A percentile compares a stretch with the other conserved stretches of the same genome.
Evolutionary conservation across 2,113 vertebrate genomes (phyloP).

Genomic region (Pao palembangensis): DNA sequence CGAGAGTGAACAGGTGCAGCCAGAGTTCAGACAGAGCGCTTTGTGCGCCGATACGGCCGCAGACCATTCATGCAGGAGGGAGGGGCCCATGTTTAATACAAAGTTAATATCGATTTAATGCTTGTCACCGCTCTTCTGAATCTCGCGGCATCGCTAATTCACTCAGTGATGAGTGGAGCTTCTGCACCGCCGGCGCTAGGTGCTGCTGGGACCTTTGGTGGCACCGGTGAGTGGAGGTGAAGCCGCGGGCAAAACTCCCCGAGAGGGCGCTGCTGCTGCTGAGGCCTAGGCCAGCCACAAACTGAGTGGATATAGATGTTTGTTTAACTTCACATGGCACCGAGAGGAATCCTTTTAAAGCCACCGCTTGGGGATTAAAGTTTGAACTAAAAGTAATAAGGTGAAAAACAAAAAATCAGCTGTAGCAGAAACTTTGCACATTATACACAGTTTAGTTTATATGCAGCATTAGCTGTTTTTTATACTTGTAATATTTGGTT

Average conservation of each 20-base stretch:
- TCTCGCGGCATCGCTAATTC: constrained; percentile 70
- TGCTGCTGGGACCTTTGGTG: constrained; percentile 47
- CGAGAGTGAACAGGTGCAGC: constrained; percentile 74
- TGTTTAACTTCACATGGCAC: constrained; percentile 56
- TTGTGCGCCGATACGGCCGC: constrained; percentile 68
- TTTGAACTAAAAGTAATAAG: background rate
- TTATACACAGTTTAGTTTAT: too few species aligned
- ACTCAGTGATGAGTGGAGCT: constrained; percentile 50
- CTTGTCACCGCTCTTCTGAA: constrained; percentile 75
- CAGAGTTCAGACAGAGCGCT: constrained; percentile 68
- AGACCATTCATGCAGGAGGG: constrained; percentile 58
- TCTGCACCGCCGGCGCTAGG: constrained; percentile 55
- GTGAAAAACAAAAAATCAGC: too few species aligned
- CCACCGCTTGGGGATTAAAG: background rate
- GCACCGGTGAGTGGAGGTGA: constrained; percentile 52
- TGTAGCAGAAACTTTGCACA: too few species aligned
- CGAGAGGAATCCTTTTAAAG: constrained; percentile 4
- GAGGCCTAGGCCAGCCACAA: constrained; percentile 38
- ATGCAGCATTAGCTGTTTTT: too few species aligned
- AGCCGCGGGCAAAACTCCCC: constrained; percentile 62
- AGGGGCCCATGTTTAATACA: constrained; percentile 78
- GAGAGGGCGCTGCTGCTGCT: constrained; percentile 41
- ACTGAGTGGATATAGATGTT: constrained; percentile 59
- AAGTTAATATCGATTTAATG: constrained; percentile 85
- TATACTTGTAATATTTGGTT: too few species aligned